phyloP scores from a whole-genome alignment of 2,888 invertebrate genomes.

The Copidosoma aretas region DNA sequence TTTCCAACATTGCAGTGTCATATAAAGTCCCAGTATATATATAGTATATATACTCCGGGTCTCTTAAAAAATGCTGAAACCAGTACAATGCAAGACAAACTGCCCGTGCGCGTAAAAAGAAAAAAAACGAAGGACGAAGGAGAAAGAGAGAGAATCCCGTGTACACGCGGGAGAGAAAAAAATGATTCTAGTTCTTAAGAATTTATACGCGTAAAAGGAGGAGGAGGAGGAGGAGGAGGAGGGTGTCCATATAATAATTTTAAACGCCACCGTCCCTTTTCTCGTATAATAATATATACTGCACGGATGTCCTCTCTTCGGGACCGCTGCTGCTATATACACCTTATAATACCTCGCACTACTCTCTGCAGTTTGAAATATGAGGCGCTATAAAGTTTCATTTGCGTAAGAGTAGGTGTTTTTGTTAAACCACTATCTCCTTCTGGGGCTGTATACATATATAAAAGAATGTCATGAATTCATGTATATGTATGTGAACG shows the following conservation, averaged over 20 bases:
- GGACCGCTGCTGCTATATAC: no score
- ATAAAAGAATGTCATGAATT: no score
- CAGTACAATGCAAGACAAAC: slow-evolving; percentile 31
- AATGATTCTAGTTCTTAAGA: slow-evolving; percentile 22
- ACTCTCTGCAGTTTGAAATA: neutral
- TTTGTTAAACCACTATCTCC: neutral
- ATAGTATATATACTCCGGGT: neutral
- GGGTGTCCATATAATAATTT: slow-evolving; percentile 32
- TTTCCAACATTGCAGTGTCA: no score
- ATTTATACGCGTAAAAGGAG: slow-evolving; percentile 20
- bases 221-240: slow-evolving; percentile 7
- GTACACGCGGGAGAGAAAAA: neutral
- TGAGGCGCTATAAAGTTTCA: slow-evolving; percentile 16
- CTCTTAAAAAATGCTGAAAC: neutral
- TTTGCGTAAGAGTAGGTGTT: slow-evolving; percentile 19
- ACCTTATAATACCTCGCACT: no score
- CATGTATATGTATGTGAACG: no score
- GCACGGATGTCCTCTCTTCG: no score
- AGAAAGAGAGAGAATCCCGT: neutral
- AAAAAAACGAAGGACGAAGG: slow-evolving; percentile 17
- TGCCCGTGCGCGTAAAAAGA: slow-evolving; percentile 8
- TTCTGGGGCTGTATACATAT: no score
- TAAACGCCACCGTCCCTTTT: slow-evolving; percentile 5
- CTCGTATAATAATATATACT: neutral
- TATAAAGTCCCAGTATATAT: no score